Evolutionary conservation across 2,888 invertebrate genomes (phyloP).

Genomic region (Nezara viridula): DNA sequence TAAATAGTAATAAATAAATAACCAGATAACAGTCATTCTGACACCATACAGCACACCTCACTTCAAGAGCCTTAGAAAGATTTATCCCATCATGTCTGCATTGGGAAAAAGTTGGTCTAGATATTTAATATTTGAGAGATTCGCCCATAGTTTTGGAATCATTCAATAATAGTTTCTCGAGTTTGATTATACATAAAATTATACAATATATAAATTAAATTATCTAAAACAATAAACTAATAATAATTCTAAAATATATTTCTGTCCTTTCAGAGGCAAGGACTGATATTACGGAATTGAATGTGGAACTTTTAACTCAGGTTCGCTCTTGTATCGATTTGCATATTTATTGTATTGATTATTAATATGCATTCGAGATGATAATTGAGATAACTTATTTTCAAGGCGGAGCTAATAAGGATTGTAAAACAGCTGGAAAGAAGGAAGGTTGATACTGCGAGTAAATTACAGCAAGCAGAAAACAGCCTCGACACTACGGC

Average conservation of each 20-base stretch:
- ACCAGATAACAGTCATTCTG: no score
- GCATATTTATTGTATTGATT: neutral
- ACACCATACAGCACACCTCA: no score
- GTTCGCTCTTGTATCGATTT: slow-evolving; percentile 59
- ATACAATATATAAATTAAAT: no score
- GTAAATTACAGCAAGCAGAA: slow-evolving; percentile 65
- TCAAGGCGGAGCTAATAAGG: slow-evolving; percentile 66
- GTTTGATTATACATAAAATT: no score
- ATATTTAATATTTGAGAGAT: no score
- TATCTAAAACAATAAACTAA: no score
- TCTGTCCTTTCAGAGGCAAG: slow-evolving; percentile 64
- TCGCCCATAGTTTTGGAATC: no score
- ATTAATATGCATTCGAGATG: neutral
- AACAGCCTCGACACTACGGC: slow-evolving; percentile 65
- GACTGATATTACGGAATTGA: slow-evolving; percentile 65
- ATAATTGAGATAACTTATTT: slow-evolving; percentile 17
- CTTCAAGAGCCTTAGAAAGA: no score
- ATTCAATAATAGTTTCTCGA: no score
- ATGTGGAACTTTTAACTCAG: slow-evolving; percentile 65
- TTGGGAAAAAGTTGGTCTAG: no score
- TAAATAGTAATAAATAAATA: no score
- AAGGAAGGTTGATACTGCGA: slow-evolving; percentile 65
- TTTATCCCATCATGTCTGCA: no score
- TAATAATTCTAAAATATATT: neutral
- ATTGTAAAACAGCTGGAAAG: slow-evolving; percentile 66